Conservation (phyloP, 2,113 vertebrate genomes). For the Apistogramma diplotaenia region DNA sequence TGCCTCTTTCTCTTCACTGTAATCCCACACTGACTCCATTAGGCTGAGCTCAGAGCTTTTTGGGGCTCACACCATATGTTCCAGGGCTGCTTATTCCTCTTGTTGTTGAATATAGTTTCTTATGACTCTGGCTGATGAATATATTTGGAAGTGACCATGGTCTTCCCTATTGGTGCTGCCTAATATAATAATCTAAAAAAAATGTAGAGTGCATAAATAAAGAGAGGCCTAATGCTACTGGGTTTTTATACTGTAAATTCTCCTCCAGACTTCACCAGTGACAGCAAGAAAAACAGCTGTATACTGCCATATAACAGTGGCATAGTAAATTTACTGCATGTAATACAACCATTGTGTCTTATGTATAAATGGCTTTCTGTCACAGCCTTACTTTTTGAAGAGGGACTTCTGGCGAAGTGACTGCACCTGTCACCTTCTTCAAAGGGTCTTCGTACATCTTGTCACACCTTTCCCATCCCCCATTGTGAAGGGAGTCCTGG, state of each 20-base stretch:
- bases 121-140: background rate
- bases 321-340: slow-evolving; percentile 15
- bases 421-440: slow-evolving; percentile 59
- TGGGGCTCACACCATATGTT: background rate
- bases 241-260: background rate
- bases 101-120: background rate
- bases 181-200: background rate
- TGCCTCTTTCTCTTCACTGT: background rate
- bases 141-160: background rate
- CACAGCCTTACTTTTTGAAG: slow-evolving; percentile 39
- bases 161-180: background rate
- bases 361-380: slow-evolving; percentile 48
- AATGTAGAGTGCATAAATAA: background rate
- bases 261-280: background rate
- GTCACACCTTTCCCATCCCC: slow-evolving; percentile 66
- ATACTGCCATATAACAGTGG: slow-evolving; percentile 7
- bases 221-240: background rate
- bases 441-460: slow-evolving; percentile 64
- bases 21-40: background rate
- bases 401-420: slow-evolving; percentile 54
- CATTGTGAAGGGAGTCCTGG: slow-evolving; percentile 59
- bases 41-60: background rate
- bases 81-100: background rate
- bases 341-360: slow-evolving; percentile 50
- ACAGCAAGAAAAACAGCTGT: slow-evolving; percentile 10